phyloP scores from a whole-genome alignment of 1,140 invertebrate species.

The Rhopalosiphum padi region DNA sequence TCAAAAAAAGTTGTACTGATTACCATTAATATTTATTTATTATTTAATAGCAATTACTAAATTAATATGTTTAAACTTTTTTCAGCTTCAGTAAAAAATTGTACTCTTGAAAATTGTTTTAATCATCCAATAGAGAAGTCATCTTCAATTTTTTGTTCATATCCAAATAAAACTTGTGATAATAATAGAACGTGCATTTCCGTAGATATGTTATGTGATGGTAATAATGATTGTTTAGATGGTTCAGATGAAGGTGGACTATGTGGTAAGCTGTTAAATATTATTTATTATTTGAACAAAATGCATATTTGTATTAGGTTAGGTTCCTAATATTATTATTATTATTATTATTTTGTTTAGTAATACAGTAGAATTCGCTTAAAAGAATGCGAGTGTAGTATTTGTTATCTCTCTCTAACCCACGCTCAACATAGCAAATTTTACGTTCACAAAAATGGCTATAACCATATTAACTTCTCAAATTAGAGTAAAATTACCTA shows the following conservation, averaged over 20 bases:
- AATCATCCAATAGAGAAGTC: conserved; percentile 33
- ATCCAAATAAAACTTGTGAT: conserved; percentile 73
- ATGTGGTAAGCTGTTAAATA: conserved; percentile 69
- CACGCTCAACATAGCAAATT: no score
- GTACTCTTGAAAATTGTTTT: conserved; percentile 31
- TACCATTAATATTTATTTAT: background rate
- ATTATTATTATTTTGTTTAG: no score
- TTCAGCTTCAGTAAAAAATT: conserved; percentile 33
- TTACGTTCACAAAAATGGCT: no score
- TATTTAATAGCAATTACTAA: background rate
- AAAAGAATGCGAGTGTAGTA: no score
- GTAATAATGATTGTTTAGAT: conserved; percentile 73
- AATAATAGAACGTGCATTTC: conserved; percentile 73
- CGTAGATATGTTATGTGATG: conserved; percentile 73
- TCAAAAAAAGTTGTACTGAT: background rate
- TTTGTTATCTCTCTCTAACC: no score
- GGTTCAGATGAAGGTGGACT: conserved; percentile 79
- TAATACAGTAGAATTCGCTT: no score
- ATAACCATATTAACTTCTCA: no score
- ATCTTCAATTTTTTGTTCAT: conserved; percentile 65
- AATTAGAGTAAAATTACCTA: no score
- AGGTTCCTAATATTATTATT: background rate
- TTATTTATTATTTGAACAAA: background rate
- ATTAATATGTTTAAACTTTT: background rate
- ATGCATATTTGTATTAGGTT: background rate